A percentile compares a stretch with the other conserved stretches of the same genome.
Evolutionary conservation across 2,113 vertebrate species (phyloP).

Genomic region (Tor tambroides): DNA sequence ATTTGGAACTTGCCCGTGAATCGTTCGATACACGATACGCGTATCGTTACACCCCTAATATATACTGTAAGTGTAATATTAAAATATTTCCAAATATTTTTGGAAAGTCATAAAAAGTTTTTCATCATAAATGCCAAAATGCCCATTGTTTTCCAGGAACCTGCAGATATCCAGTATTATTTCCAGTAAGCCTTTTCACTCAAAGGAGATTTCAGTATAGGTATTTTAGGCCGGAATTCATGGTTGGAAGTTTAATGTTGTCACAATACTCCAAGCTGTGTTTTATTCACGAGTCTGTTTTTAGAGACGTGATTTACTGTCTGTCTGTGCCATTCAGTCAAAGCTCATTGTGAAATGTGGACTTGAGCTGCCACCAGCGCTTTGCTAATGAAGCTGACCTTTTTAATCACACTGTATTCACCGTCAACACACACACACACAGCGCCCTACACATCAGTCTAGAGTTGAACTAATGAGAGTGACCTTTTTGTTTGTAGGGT

Average conservation of each 20-base stretch:
- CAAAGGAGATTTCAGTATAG: constrained; percentile 34
- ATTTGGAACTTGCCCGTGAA: no score
- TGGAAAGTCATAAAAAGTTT: background rate
- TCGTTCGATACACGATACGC: no score
- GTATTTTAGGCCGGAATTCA: background rate
- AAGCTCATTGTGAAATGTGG: constrained; percentile 50
- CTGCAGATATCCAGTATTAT: background rate
- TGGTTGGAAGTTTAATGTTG: background rate
- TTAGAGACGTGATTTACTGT: constrained; percentile 50
- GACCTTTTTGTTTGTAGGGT: constrained; percentile 76
- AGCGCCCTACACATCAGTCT: constrained; percentile 35
- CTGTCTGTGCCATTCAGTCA: constrained; percentile 36
- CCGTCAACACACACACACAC: constrained; percentile 41
- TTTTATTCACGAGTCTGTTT: constrained; percentile 52
- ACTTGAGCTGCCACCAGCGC: constrained; percentile 55
- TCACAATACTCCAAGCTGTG: background rate
- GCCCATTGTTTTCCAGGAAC: background rate
- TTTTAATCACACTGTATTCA: constrained; percentile 67
- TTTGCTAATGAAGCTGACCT: constrained; percentile 78
- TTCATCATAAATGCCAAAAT: background rate
- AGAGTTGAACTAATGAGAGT: constrained; percentile 72
- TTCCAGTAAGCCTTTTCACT: constrained; percentile 51
- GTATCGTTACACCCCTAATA: no score
- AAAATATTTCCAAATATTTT: background rate
- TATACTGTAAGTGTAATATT: background rate